Evolutionary conservation across 2,888 invertebrate genomes (phyloP).

Genomic region (Dysmachus trigonus): DNA sequence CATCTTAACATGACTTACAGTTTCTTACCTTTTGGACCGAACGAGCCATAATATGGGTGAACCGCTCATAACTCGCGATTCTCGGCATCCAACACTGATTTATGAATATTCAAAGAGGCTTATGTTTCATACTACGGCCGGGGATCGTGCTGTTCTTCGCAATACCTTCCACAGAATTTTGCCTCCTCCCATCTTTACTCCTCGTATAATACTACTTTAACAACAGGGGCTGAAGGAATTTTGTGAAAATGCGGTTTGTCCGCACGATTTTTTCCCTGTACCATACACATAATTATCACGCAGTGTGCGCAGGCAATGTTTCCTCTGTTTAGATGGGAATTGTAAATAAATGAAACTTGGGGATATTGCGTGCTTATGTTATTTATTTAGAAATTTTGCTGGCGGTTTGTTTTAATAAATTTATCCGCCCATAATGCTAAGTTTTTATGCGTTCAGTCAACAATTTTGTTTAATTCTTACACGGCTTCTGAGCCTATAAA

Average conservation of each 20-base stretch:
- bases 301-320: not conserved
- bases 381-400: not conserved
- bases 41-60: not conserved
- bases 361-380: not conserved
- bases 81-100: not conserved
- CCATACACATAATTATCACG: not conserved
- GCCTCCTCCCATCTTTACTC: not conserved
- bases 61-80: not conserved
- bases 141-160: not conserved
- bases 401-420: not conserved
- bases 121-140: not conserved
- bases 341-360: not conserved
- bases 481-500: too few species aligned
- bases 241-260: not conserved
- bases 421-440: not conserved
- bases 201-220: not conserved
- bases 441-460: too few species aligned
- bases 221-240: not conserved
- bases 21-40: not conserved
- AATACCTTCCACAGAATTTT: not conserved
- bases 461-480: too few species aligned
- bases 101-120: not conserved
- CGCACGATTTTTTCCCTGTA: not conserved
- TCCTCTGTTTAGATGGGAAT: not conserved
- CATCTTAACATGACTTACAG: not conserved